phyloP scores from a whole-genome alignment of 2,113 vertebrate species.

The Pycnonotus jocosus region DNA sequence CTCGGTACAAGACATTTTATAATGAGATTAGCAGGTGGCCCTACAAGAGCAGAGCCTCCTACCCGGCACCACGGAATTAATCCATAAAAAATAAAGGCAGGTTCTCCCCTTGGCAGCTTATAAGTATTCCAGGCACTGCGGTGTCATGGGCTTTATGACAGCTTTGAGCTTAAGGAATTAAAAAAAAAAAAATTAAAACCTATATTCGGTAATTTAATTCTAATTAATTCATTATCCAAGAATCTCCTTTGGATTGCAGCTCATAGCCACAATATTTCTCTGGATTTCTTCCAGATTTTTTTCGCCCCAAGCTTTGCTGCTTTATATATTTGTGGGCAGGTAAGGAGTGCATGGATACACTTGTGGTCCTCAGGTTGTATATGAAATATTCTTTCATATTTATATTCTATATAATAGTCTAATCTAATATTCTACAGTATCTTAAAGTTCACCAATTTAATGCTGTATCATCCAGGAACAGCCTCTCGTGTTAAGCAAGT shows the following conservation, averaged over 20 bases:
- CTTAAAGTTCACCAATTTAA: not conserved
- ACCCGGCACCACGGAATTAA: slow-evolving; percentile 23
- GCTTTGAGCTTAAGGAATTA: slow-evolving; percentile 5
- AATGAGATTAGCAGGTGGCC: slow-evolving; percentile 17
- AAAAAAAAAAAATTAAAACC: not conserved
- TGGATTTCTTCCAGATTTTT: not conserved
- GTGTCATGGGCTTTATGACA: not conserved
- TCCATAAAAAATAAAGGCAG: slow-evolving; percentile 31
- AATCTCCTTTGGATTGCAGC: not conserved
- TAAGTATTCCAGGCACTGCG: not conserved
- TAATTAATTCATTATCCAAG: not conserved
- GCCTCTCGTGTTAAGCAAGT: not conserved
- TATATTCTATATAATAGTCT: too few relatives aligned
- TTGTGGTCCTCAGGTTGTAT: not conserved
- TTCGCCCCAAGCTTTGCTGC: not conserved
- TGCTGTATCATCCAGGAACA: not conserved
- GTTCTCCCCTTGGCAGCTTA: not conserved
- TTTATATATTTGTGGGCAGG: not conserved
- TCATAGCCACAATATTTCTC: not conserved
- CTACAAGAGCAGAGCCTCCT: slow-evolving; percentile 11
- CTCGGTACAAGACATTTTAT: not conserved
- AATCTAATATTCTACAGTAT: not conserved
- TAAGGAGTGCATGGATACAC: not conserved
- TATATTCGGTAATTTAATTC: not conserved
- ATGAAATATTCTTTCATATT: not conserved